Evolutionary conservation across 2,797 vertebrate genomes (phyloP).

Genomic region (Cetoscarus ocellatus): DNA sequence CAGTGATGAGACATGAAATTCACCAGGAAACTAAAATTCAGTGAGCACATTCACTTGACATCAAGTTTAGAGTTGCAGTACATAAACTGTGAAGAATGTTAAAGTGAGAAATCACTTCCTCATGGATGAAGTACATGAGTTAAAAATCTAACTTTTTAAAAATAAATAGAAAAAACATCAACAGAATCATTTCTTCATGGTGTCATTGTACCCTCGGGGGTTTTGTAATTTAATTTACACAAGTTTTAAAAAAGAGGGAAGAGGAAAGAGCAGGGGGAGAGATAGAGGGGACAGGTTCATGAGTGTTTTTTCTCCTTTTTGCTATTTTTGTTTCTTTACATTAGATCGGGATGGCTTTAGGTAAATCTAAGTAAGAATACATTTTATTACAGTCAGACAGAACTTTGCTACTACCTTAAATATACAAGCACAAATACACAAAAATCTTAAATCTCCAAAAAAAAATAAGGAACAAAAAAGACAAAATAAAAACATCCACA

Average conservation of each 20-base stretch:
- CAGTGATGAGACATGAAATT: constrained; percentile 50
- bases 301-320: constrained; percentile 80
- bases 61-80: constrained; percentile 60
- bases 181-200: constrained; percentile 70
- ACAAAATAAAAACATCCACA: constrained; percentile 85
- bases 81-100: constrained; percentile 51
- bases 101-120: constrained; percentile 50
- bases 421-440: constrained; percentile 90
- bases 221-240: constrained; percentile 82
- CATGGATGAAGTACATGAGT: constrained; percentile 58
- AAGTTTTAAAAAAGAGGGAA: constrained; percentile 77
- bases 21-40: constrained; percentile 54
- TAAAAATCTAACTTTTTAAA: constrained; percentile 54
- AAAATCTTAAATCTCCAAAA: constrained; percentile 79
- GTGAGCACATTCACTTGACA: constrained; percentile 73
- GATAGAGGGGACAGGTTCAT: constrained; percentile 62
- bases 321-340: constrained; percentile 84
- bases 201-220: constrained; percentile 74
- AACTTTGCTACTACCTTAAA: constrained; percentile 89
- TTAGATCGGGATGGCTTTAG: constrained; percentile 86
- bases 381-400: constrained; percentile 89
- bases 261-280: constrained; percentile 64
- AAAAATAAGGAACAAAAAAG: constrained; percentile 66
- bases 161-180: constrained; percentile 72
- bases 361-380: constrained; percentile 88